Conservation (phyloP, 2,888 invertebrate genomes). For the Tachystola acroxantha region DNA sequence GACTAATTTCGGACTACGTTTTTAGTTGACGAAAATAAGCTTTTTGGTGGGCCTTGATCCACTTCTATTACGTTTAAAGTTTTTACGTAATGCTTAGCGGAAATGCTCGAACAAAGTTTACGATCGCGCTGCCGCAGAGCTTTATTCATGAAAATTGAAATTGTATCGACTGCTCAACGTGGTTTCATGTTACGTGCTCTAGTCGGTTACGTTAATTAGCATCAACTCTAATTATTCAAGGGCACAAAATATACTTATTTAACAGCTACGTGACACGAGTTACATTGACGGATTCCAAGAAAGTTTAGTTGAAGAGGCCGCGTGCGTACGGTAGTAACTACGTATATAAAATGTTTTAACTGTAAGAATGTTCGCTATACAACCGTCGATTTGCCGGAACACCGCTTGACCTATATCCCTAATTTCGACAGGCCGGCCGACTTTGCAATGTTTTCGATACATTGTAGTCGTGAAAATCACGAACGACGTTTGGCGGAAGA, state of each 20-base stretch:
- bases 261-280: too few relatives aligned
- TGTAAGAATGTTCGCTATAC: conserved; percentile 11
- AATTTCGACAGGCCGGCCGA: conserved; percentile 30
- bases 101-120: conserved; percentile 2
- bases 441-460: conserved; percentile 27
- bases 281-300: not conserved
- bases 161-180: too few relatives aligned
- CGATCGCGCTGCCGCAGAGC: not conserved
- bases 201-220: too few relatives aligned
- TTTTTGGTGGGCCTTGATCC: conserved; percentile 3
- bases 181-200: too few relatives aligned
- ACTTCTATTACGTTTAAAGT: not conserved
- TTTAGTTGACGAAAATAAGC: conserved; percentile 50
- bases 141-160: not conserved
- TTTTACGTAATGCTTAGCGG: not conserved
- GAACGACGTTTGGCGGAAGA: conserved; percentile 37
- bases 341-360: conserved; percentile 3
- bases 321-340: not conserved
- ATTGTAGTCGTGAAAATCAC: conserved; percentile 25
- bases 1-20: conserved; percentile 56
- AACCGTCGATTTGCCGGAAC: conserved; percentile 14
- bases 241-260: too few relatives aligned
- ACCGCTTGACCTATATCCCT: conserved; percentile 48
- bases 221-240: not conserved
- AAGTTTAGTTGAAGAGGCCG: not conserved